phyloP scores from a whole-genome alignment of 2,113 vertebrate species.

The Hemiprocne comata region DNA sequence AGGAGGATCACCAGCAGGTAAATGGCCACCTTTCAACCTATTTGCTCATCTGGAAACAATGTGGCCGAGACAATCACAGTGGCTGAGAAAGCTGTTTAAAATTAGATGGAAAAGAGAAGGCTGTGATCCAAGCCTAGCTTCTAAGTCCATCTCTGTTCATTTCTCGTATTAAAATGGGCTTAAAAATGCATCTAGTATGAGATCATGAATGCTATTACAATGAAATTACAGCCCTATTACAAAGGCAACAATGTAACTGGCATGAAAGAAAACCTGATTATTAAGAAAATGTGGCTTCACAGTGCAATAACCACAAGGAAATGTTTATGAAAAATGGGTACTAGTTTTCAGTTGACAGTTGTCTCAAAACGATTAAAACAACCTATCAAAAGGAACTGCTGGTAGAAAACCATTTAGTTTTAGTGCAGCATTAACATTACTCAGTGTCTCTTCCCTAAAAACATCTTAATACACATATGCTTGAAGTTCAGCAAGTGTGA shows the following conservation, averaged over 20 bases:
- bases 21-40: neutral
- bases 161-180: neutral
- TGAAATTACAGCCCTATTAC: neutral
- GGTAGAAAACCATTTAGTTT: neutral
- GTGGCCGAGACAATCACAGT: accelerated
- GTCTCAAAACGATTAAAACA: neutral
- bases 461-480: neutral
- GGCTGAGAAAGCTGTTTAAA: neutral
- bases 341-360: neutral
- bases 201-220: neutral
- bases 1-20: neutral
- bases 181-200: neutral
- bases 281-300: conserved; percentile 16
- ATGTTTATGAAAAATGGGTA: neutral
- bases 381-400: neutral
- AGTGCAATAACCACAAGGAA: neutral
- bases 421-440: neutral
- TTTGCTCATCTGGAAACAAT: neutral
- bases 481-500: neutral
- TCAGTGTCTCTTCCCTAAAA: neutral
- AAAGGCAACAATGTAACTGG: neutral
- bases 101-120: neutral
- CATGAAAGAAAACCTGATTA: neutral
- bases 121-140: neutral
- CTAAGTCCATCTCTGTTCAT: neutral